phyloP scores from a whole-genome alignment of 2,888 invertebrate genomes.

The Hanleya hanleyi region DNA sequence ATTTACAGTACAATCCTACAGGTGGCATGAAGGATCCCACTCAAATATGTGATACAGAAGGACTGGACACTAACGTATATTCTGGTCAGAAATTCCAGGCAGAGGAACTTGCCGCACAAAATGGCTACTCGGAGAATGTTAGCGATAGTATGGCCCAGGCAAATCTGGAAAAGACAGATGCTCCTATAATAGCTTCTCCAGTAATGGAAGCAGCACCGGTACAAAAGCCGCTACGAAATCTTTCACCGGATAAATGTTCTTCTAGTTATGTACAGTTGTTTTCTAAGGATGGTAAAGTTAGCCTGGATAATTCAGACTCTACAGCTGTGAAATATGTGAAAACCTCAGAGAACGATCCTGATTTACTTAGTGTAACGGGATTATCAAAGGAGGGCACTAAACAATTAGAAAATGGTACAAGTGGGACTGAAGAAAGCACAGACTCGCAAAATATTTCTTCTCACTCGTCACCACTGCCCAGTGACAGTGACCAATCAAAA shows the following conservation, averaged over 20 bases:
- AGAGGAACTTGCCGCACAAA: not conserved
- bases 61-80: conserved; percentile 49
- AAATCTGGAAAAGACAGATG: no score
- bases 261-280: not conserved
- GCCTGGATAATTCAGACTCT: no score
- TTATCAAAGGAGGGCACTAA: not conserved
- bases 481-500: not conserved
- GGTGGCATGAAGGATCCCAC: not conserved
- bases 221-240: no score
- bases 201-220: no score
- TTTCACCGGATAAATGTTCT: not conserved
- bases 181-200: no score
- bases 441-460: not conserved
- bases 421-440: not conserved
- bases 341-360: not conserved
- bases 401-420: no score
- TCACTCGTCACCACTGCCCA: no score
- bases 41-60: conserved; percentile 8
- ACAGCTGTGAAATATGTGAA: no score
- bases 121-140: not conserved
- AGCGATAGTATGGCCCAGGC: no score
- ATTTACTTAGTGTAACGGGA: not conserved
- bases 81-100: conserved; percentile 48
- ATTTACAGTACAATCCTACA: conserved; percentile 43
- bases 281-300: not conserved